These are phyloP conservation scores for Chlorops oryzae DNA, from an alignment of 1,140 invertebrate species.

Conservation along the genomic window DNA sequence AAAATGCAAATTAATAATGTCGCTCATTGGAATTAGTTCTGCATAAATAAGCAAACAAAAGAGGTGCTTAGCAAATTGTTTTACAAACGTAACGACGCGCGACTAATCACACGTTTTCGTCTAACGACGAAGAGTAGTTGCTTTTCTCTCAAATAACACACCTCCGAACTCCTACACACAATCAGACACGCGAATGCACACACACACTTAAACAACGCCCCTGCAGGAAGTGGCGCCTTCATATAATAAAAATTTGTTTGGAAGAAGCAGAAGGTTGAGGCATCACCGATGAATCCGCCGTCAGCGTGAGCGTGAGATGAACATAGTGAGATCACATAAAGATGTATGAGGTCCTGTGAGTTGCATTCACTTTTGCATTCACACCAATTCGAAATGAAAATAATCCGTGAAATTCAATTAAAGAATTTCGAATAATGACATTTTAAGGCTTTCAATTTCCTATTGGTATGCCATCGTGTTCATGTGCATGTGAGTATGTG, in stretches of 20 bases:
- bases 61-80: no score
- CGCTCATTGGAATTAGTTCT: constrained; percentile 2
- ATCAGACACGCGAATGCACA: not conserved
- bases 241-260: no score
- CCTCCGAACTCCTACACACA: not conserved
- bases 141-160: not conserved
- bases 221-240: no score
- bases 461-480: no score
- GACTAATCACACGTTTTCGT: not conserved
- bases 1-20: constrained; percentile 2
- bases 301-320: no score
- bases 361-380: not conserved
- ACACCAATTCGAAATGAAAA: not conserved
- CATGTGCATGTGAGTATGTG: no score
- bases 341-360: no score
- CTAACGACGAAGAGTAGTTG: not conserved
- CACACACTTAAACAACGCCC: not conserved
- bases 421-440: not conserved
- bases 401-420: not conserved
- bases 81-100: not conserved
- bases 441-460: no score
- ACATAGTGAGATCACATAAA: no score
- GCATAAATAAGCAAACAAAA: constrained; percentile 1
- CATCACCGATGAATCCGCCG: no score
- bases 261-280: no score